Evolutionary conservation across 2,797 vertebrate genomes (phyloP).

Genomic region (Bradypodion pumilum): DNA sequence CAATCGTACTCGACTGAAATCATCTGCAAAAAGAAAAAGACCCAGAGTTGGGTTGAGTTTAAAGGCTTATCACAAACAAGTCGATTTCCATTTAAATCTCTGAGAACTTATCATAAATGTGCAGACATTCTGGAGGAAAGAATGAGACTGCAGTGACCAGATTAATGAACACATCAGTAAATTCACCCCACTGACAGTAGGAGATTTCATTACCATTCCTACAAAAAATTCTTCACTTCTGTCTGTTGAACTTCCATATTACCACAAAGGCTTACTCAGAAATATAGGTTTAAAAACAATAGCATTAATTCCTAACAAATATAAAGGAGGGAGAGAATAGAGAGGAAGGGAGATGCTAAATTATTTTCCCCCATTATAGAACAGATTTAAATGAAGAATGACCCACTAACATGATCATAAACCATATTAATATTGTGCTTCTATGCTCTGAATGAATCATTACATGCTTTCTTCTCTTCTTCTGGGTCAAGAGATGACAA

Average conservation of each 20-base stretch:
- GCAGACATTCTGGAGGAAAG: not conserved
- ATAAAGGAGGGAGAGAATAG: not conserved
- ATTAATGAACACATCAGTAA: not conserved
- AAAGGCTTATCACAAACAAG: not conserved
- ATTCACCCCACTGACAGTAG: not conserved
- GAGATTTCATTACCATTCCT: not conserved
- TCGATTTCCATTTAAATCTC: not conserved
- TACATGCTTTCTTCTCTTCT: not conserved
- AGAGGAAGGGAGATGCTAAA: too few species aligned
- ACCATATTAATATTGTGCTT: not conserved
- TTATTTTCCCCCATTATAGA: not conserved
- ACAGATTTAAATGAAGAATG: not conserved
- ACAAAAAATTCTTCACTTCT: not conserved
- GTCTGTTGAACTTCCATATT: constrained; percentile 21
- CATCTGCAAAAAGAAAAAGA: constrained; percentile 77
- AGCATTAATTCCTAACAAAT: not conserved
- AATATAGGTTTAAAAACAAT: not conserved
- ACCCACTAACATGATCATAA: not conserved
- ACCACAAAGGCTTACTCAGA: accelerated
- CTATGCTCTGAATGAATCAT: not conserved
- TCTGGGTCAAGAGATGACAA: not conserved
- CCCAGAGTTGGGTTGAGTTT: not conserved
- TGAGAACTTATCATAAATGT: not conserved
- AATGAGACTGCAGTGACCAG: not conserved
- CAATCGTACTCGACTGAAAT: constrained; percentile 92